Evolutionary conservation across 1,140 invertebrate species (phyloP).

Genomic region (Drosophila lowei): DNA sequence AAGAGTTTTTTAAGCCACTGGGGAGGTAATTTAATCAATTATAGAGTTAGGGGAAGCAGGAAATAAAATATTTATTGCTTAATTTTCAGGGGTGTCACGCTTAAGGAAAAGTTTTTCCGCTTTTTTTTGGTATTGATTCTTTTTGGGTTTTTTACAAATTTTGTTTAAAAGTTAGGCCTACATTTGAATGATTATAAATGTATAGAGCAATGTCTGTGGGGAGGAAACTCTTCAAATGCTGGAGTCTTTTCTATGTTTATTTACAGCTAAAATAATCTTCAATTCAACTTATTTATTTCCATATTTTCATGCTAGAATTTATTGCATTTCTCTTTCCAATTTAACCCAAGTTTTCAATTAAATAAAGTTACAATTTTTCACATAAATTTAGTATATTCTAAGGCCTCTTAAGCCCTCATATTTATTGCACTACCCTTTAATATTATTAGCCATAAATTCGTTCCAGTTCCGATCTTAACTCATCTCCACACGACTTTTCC

Average conservation of each 20-base stretch:
- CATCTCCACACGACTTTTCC: slow-evolving; percentile 25
- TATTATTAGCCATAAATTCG: slow-evolving; percentile 20
- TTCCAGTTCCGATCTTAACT: slow-evolving; percentile 45
- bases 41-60: slow-evolving; percentile 20
- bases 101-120: background rate
- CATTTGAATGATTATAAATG: too few relatives aligned
- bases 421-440: slow-evolving; percentile 6
- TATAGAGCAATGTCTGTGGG: too few relatives aligned
- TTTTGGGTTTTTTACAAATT: background rate
- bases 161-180: too few relatives aligned
- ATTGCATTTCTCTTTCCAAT: too few relatives aligned
- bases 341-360: too few relatives aligned
- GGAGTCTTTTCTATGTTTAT: too few relatives aligned
- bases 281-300: too few relatives aligned
- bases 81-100: slow-evolving; percentile 3
- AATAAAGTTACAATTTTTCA: too few relatives aligned
- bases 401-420: background rate
- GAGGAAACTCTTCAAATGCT: too few relatives aligned
- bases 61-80: slow-evolving; percentile 54
- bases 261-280: too few relatives aligned
- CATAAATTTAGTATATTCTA: background rate
- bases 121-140: slow-evolving; percentile 5
- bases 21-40: slow-evolving; percentile 46
- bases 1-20: slow-evolving; percentile 1
- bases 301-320: too few relatives aligned